Evolutionary conservation across 2,888 invertebrate species (phyloP).

Genomic region (Drosophila gaucha): DNA sequence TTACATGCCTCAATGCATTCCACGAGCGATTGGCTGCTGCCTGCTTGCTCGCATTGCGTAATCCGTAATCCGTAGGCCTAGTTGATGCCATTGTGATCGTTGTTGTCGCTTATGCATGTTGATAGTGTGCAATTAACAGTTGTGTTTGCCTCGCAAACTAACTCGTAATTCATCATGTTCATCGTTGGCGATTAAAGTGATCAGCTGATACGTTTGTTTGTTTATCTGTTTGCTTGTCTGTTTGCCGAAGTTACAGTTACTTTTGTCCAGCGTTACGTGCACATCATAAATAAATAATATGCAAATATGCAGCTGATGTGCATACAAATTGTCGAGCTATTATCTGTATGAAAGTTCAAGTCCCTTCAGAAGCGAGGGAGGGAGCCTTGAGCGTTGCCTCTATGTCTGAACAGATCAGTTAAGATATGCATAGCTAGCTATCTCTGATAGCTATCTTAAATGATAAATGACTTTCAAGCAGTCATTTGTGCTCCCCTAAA

Average conservation of each 20-base stretch:
- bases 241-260: slow-evolving; percentile 48
- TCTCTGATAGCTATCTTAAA: too few species aligned
- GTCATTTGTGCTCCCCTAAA: background rate
- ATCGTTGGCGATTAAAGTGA: slow-evolving; percentile 37
- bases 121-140: slow-evolving; percentile 54
- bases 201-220: slow-evolving; percentile 37
- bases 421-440: too few species aligned
- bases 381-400: background rate
- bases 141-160: slow-evolving; percentile 42
- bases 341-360: background rate
- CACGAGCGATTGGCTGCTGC: slow-evolving; percentile 33
- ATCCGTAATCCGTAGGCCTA: slow-evolving; percentile 33
- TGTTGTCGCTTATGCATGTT: slow-evolving; percentile 30
- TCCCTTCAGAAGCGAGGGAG: background rate
- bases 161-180: slow-evolving; percentile 48
- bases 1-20: slow-evolving; percentile 71
- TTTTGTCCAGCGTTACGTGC: slow-evolving; percentile 49
- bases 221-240: background rate
- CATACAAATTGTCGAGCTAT: slow-evolving; percentile 55
- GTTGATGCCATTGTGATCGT: slow-evolving; percentile 19
- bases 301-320: slow-evolving; percentile 36
- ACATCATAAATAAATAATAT: slow-evolving; percentile 52
- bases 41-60: slow-evolving; percentile 22
- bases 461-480: too few species aligned
- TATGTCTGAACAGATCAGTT: too few species aligned